phyloP scores from a whole-genome alignment of 2,888 invertebrate species.

The Drosophila colorata region DNA sequence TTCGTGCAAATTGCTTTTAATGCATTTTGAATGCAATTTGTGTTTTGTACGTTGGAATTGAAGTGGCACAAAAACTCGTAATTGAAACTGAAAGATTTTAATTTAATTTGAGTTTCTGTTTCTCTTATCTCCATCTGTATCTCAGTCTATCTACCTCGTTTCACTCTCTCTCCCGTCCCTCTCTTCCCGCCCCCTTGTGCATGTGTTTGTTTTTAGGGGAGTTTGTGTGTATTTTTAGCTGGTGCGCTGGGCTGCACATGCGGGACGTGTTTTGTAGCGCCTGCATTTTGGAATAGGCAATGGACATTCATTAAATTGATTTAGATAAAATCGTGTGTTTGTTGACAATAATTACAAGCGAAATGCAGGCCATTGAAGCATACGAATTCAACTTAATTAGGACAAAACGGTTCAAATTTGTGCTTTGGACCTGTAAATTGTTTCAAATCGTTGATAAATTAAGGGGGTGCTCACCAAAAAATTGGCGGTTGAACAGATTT shows the following conservation, averaged over 20 bases:
- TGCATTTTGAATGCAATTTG: constrained; percentile 82
- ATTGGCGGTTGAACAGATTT: constrained; percentile 4
- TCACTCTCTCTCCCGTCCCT: neutral
- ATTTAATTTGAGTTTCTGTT: constrained; percentile 80
- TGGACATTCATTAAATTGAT: constrained; percentile 74
- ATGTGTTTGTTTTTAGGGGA: constrained; percentile 23
- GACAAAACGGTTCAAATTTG: constrained; percentile 49
- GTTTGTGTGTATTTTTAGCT: constrained; percentile 59
- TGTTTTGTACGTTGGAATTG: constrained; percentile 79
- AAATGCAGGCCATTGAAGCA: constrained; percentile 31
- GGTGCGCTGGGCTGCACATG: constrained; percentile 38
- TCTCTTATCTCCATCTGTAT: constrained; percentile 65
- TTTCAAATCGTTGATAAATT: constrained; percentile 38
- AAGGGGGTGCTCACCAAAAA: neutral
- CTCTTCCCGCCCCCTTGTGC: neutral
- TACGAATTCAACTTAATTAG: constrained; percentile 52
- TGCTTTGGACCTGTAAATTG: constrained; percentile 21
- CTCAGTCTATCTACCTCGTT: constrained; percentile 22
- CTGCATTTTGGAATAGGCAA: constrained; percentile 45
- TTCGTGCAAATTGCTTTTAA: constrained; percentile 82
- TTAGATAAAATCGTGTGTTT: constrained; percentile 72
- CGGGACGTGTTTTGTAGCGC: constrained; percentile 55
- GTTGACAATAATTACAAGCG: constrained; percentile 59
- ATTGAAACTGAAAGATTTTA: constrained; percentile 82
- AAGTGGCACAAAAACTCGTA: constrained; percentile 81